A percentile compares a stretch with the other conserved stretches of the same genome.
Conservation (phyloP, 2,888 invertebrate genomes). For the Drosophila fulvimacula region DNA sequence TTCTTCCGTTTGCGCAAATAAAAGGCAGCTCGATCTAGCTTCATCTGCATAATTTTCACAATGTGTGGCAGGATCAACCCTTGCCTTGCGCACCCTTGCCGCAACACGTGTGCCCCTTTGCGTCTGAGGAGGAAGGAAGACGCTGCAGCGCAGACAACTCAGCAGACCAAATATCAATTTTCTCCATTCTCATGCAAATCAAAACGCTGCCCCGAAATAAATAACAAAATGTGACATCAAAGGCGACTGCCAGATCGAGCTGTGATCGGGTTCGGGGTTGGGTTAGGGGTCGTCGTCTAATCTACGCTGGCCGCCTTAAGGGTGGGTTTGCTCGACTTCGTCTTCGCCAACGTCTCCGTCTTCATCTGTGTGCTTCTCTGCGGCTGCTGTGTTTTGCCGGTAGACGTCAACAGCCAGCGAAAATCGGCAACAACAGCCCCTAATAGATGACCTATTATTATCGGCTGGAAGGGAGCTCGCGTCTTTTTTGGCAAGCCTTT, state of each 20-base stretch:
- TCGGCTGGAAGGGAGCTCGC: constrained; percentile 44
- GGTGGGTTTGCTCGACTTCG: constrained; percentile 52
- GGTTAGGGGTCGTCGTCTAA: constrained; percentile 52
- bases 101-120: constrained; percentile 67
- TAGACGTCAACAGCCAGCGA: constrained; percentile 68
- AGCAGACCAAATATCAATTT: constrained; percentile 84
- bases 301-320: constrained; percentile 57
- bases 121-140: constrained; percentile 54
- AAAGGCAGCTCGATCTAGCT: constrained; percentile 52
- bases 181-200: constrained; percentile 84
- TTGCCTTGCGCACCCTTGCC: constrained; percentile 44
- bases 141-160: constrained; percentile 71
- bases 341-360: constrained; percentile 4
- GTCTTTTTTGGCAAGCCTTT: constrained; percentile 69
- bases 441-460: constrained; percentile 79
- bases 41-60: constrained; percentile 83
- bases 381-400: constrained; percentile 65
- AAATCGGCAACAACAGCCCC: constrained; percentile 53
- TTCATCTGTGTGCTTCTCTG: constrained; percentile 6
- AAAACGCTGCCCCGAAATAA: constrained; percentile 71
- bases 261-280: constrained; percentile 32
- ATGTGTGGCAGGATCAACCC: constrained; percentile 69
- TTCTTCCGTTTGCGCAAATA: constrained; percentile 47
- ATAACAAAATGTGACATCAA: constrained; percentile 75
- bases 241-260: constrained; percentile 48